Evolutionary conservation across 1,140 invertebrate species (phyloP).

Genomic region (Vanessa tameamea): DNA sequence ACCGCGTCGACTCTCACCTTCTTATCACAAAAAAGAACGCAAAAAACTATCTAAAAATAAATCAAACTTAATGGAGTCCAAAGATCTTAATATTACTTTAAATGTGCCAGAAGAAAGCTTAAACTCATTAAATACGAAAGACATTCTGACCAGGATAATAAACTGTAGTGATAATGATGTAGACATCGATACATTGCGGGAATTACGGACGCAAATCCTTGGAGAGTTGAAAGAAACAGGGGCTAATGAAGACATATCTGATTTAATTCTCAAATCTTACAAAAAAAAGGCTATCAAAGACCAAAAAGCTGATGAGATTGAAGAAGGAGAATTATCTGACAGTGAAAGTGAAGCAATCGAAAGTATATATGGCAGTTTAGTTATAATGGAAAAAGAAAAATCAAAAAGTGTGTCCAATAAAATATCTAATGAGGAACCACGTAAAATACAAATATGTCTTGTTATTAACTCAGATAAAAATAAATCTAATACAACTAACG

Average conservation of each 20-base stretch:
- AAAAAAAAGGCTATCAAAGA: slow-evolving; percentile 49
- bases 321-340: slow-evolving; percentile 76
- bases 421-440: slow-evolving; percentile 46
- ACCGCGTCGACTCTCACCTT: slow-evolving; percentile 45
- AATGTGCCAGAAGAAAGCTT: slow-evolving; percentile 71
- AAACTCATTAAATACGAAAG: slow-evolving; percentile 66
- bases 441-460: slow-evolving; percentile 73
- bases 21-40: slow-evolving; percentile 56
- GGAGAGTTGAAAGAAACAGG: slow-evolving; percentile 71
- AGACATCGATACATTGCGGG: slow-evolving; percentile 68
- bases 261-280: slow-evolving; percentile 72
- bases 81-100: slow-evolving; percentile 71
- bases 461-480: slow-evolving; percentile 66
- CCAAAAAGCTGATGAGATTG: slow-evolving; percentile 60
- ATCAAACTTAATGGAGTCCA: slow-evolving; percentile 38
- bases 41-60: slow-evolving; percentile 55
- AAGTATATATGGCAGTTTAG: slow-evolving; percentile 67
- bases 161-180: slow-evolving; percentile 70
- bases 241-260: slow-evolving; percentile 68
- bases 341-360: slow-evolving; percentile 78
- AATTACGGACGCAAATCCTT: slow-evolving; percentile 64
- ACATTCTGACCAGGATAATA: slow-evolving; percentile 72
- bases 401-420: slow-evolving; percentile 29
- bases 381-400: slow-evolving; percentile 59
- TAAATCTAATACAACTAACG: slow-evolving; percentile 24